These are phyloP conservation scores for Parnassius apollo DNA, from an alignment of 2,888 invertebrate species.

Conservation along the genomic window DNA sequence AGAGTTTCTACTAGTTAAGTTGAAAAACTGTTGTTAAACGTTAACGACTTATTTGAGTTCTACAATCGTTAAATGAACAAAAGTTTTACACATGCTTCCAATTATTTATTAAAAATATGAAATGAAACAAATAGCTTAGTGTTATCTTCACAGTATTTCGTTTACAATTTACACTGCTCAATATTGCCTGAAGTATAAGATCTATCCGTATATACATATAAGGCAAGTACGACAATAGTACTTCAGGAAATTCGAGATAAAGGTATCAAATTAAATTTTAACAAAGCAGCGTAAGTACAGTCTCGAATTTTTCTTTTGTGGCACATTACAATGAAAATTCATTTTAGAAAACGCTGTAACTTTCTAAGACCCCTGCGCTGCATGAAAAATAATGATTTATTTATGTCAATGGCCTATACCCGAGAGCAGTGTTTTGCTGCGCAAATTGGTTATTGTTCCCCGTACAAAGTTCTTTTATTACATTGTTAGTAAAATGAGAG, in stretches of 20 bases:
- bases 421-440: slow-evolving; percentile 64
- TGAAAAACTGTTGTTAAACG: slow-evolving; percentile 20
- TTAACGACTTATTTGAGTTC: slow-evolving; percentile 14
- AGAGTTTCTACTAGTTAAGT: slow-evolving; percentile 33
- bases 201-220: neutral
- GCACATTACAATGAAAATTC: slow-evolving; percentile 74
- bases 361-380: slow-evolving; percentile 45
- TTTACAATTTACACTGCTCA: neutral
- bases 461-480: slow-evolving; percentile 76
- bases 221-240: slow-evolving; percentile 32
- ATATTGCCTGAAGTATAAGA: neutral
- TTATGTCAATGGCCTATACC: slow-evolving; percentile 76
- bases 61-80: slow-evolving; percentile 9
- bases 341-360: slow-evolving; percentile 47
- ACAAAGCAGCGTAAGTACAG: slow-evolving; percentile 68
- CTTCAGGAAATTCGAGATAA: slow-evolving; percentile 65
- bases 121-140: neutral
- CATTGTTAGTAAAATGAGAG: slow-evolving; percentile 75
- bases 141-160: neutral
- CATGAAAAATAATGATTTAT: slow-evolving; percentile 75
- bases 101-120: too few relatives aligned
- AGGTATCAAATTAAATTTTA: slow-evolving; percentile 80
- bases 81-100: neutral
- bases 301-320: slow-evolving; percentile 74
- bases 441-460: slow-evolving; percentile 78